These are phyloP conservation scores for Agelaius tricolor DNA, from an alignment of 2,113 vertebrate genomes.

Conservation along the genomic window DNA sequence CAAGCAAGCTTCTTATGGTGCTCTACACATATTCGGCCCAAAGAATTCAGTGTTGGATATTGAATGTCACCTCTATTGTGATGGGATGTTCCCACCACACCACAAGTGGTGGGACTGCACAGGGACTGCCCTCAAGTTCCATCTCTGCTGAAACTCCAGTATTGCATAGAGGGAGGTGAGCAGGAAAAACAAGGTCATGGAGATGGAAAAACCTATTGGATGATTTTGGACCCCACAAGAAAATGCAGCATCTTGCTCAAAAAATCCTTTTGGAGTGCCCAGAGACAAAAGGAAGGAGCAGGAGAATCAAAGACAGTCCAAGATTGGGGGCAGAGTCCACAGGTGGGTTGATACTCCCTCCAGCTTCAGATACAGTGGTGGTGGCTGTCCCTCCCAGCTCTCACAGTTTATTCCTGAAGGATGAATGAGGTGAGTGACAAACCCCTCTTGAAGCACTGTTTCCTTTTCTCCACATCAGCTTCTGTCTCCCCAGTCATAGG, in stretches of 20 bases:
- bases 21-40: rapidly evolving
- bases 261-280: not conserved
- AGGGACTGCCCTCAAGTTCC: rapidly evolving
- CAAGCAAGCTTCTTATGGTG: rapidly evolving
- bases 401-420: not conserved
- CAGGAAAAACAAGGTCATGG: not conserved
- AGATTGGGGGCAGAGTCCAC: not conserved
- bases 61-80: not conserved
- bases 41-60: rapidly evolving
- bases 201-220: not conserved
- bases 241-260: not conserved
- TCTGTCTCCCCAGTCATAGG: rapidly evolving
- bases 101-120: not conserved
- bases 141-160: not conserved
- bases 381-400: not conserved
- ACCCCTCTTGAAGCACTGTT: not conserved
- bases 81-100: rapidly evolving
- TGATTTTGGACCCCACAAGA: not conserved
- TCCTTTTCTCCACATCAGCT: not conserved
- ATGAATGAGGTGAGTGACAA: rapidly evolving
- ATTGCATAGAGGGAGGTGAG: not conserved
- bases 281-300: not conserved
- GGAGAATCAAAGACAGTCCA: not conserved
- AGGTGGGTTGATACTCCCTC: not conserved
- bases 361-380: not conserved